phyloP scores from a whole-genome alignment of 2,113 vertebrate genomes.

The human (Homo sapiens) region GRCh38 chr15:75584001-75584500 shows the following conservation, averaged over 20 bases:
- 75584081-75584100: not conserved
- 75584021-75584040: not conserved
- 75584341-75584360: not conserved
- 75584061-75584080: not conserved
- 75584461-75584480: not conserved
- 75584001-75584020: not conserved
- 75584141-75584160: not conserved
- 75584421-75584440: not conserved
- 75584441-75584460: not conserved
- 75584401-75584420: not conserved
- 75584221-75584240: conserved; percentile 11
- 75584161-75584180: not conserved
- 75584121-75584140: not conserved
- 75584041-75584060: not conserved
- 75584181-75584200: not conserved
- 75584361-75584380: not conserved
- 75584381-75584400: not conserved
- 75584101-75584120: not conserved
- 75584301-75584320: not conserved
- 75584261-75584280: conserved; percentile 2
- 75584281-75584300: not conserved
- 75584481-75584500: not conserved
- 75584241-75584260: conserved; percentile 39
- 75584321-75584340: not conserved
- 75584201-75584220: not conserved